Evolutionary conservation across 2,797 vertebrate genomes (phyloP).

Genomic region (Euthynnus affinis): DNA sequence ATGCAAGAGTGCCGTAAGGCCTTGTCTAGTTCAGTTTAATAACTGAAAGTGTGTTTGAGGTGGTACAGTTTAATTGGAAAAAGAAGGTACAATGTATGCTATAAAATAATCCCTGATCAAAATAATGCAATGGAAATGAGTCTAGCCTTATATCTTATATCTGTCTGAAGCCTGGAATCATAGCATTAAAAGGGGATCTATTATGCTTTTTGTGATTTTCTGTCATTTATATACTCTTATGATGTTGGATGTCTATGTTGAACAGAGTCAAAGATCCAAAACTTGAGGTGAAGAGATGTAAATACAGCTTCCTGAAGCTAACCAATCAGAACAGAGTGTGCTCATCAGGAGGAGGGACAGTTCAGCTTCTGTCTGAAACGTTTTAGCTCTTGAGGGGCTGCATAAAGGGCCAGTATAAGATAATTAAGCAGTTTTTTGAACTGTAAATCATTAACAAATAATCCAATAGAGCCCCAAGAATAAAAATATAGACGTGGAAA

Average conservation of each 20-base stretch:
- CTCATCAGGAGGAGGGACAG: not conserved
- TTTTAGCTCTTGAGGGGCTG: no score
- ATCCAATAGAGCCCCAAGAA: no score
- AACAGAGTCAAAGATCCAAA: no score
- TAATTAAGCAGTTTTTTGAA: not conserved
- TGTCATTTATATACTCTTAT: no score
- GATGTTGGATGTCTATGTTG: no score
- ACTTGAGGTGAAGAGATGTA: no score
- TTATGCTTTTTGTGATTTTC: no score
- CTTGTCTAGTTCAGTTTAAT: not conserved
- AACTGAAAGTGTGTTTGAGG: not conserved
- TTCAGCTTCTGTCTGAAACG: no score
- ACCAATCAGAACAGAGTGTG: not conserved
- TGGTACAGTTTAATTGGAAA: not conserved
- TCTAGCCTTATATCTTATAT: not conserved
- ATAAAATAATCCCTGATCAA: conserved; percentile 8
- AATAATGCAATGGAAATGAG: not conserved
- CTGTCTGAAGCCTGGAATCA: not conserved
- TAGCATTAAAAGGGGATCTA: no score
- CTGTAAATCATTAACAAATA: not conserved
- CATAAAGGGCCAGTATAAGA: no score
- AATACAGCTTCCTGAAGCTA: not conserved
- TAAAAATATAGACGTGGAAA: not conserved
- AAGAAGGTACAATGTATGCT: not conserved
- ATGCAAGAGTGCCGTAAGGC: conserved; percentile 16